Base-by-base conservation (phyloP, 2,113 vertebrate species). In the Cinclus cinclus region DNA sequence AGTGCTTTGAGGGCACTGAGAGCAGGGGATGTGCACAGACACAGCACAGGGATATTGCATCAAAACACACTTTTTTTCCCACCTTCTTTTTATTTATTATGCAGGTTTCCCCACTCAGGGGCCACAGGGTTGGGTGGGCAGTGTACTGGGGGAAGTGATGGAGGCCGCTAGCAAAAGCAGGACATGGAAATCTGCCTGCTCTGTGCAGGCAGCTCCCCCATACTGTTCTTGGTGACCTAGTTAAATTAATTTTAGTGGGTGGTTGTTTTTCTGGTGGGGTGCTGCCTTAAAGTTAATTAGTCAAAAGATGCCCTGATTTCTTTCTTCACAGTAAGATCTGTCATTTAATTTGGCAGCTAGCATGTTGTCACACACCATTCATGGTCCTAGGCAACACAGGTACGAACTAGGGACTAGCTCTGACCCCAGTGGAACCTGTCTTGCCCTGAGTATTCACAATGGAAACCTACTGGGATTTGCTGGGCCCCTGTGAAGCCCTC, bases 261-360 rank as follows among this genome's bases (percentile, higher is more conserved):
- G 39, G 16, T 41, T 46, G 79, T 28, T 69, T 41, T 59, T 64
- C 50, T 39, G 63, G 47, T 46, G 18, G 6, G 15, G 22, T 33
- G 63, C 76, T 75, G 63, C 30, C 55, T 95, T 50, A 33, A n/a
- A 80, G 82, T 90, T 90, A 95, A 95, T 95, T 74, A 94, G 82
- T 70, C 90, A 69, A 94, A 94, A 68, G 63, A 44, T 80, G 90
- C 55, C 87, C 82, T 86, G 50, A 85, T 97, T 95, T 97, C 87
- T 58, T 88, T 69, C 77, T 67, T 76, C 9, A 5, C 56, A 69
- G 59, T 8, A 21, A 90, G 75, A 77, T 24, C 69, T 84, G 41
- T 49, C 11, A 2, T 58, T 52, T 79, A 41, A 77, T 92, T 63
- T 80, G 74, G n/a, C 79, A 74, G 63, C 35, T 2, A 27, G 11